Evolutionary conservation across 2,113 vertebrate genomes (phyloP).

Genomic region (Xiphophorus maculatus): DNA sequence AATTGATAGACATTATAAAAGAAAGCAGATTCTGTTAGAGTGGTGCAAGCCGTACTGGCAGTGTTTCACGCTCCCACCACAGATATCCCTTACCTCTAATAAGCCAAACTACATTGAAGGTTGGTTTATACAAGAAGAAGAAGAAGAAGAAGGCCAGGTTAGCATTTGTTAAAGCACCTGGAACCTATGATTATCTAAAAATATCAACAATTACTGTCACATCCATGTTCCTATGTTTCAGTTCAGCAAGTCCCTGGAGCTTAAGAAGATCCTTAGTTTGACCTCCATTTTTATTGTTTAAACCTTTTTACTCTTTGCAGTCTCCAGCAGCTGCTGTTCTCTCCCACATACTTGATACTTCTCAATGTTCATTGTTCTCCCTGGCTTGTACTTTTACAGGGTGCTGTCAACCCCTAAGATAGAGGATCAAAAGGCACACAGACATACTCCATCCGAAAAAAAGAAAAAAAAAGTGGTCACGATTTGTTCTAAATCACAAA

Average conservation of each 20-base stretch:
- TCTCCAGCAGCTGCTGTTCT: background rate
- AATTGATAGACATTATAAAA: conserved; percentile 8
- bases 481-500: conserved; percentile 3
- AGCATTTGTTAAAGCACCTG: conserved; percentile 26
- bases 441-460: background rate
- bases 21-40: conserved; percentile 13
- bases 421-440: background rate
- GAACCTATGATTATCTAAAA: conserved; percentile 30
- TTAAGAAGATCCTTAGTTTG: background rate
- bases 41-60: conserved; percentile 5
- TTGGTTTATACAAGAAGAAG: background rate
- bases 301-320: background rate
- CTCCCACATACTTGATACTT: background rate
- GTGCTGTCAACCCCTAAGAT: conserved; percentile 1
- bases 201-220: conserved; percentile 42
- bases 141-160: conserved; percentile 21
- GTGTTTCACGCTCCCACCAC: background rate
- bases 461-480: background rate
- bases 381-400: conserved; percentile 13
- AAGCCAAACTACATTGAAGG: conserved; percentile 7
- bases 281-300: conserved; percentile 12
- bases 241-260: conserved; percentile 2
- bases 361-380: conserved; percentile 18
- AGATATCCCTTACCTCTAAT: conserved; percentile 14
- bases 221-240: conserved; percentile 14